A percentile compares a stretch with the other conserved stretches of the same genome.
phyloP scores from a whole-genome alignment of 2,113 vertebrate species.

The Plecotus auritus region DNA sequence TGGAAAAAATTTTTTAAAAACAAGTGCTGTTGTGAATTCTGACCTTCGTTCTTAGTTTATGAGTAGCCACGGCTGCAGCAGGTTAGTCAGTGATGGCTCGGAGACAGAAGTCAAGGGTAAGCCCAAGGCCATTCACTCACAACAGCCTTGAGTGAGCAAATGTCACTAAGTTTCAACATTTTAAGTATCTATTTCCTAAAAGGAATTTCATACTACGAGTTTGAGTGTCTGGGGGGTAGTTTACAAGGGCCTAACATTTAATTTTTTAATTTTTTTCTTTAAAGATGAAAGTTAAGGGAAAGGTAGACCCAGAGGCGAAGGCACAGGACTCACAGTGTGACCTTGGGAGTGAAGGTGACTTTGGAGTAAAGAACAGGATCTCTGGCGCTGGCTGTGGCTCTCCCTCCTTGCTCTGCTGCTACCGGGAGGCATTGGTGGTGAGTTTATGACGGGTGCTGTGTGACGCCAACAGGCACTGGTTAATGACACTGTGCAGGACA shows the following conservation, averaged over 20 bases:
- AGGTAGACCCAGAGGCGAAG: not conserved
- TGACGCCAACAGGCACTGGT: not conserved
- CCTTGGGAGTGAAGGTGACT: constrained; percentile 48
- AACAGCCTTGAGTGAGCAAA: constrained; percentile 69
- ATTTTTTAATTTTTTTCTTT: constrained; percentile 46
- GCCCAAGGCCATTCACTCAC: constrained; percentile 56
- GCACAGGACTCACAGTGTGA: constrained; percentile 33
- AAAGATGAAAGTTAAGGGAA: constrained; percentile 38
- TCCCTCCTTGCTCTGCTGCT: not conserved
- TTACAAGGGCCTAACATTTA: constrained; percentile 44
- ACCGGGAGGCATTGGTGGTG: not conserved
- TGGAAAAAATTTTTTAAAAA: not conserved
- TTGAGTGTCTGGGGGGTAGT: constrained; percentile 47
- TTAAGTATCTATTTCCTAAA: constrained; percentile 73
- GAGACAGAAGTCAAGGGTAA: constrained; percentile 73
- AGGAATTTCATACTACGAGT: constrained; percentile 50
- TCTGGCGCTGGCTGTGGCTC: rapidly evolving
- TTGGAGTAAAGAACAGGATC: not conserved
- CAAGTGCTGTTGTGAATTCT: not conserved
- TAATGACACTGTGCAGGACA: not conserved
- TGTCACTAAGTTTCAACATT: constrained; percentile 59
- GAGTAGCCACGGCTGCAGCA: constrained; percentile 57
- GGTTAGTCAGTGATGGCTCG: constrained; percentile 53
- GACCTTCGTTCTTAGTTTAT: constrained; percentile 56
- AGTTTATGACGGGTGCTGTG: not conserved